Percentiles rank a stretch among this genome's conserved stretches.
phyloP scores from a whole-genome alignment of 2,113 vertebrate genomes.

The Pao palembangensis region DNA sequence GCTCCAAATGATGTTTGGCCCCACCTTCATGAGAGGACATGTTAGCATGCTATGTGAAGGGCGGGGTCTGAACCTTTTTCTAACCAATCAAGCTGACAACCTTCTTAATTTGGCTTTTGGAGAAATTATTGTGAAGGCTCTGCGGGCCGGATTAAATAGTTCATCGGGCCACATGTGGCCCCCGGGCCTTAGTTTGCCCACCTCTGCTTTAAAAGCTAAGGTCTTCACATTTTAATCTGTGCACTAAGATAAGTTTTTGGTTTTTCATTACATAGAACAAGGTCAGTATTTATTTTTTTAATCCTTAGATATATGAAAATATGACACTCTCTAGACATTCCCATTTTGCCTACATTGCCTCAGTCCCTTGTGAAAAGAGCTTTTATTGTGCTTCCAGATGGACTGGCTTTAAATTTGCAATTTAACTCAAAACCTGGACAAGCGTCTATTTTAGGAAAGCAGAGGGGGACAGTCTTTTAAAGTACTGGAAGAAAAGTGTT shows the following conservation, averaged over 20 bases:
- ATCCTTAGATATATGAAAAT: background rate
- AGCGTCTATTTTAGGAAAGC: constrained; percentile 43
- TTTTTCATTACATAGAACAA: background rate
- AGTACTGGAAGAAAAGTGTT: background rate
- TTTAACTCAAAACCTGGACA: constrained; percentile 61
- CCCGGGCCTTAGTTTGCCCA: too few species aligned
- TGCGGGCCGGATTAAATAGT: too few species aligned
- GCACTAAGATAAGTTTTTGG: background rate
- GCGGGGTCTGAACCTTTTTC: too few species aligned
- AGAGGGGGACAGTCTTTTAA: constrained; percentile 32
- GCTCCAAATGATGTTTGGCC: too few species aligned
- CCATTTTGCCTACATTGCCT: constrained; percentile 16
- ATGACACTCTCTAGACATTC: constrained; percentile 11
- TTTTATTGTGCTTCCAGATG: constrained; percentile 60
- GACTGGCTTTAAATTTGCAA: constrained; percentile 62
- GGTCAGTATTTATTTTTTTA: constrained; percentile 3
- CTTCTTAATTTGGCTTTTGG: too few species aligned
- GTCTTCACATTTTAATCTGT: background rate
- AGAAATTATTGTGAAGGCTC: too few species aligned
- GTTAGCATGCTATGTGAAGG: too few species aligned
- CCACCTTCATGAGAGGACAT: too few species aligned
- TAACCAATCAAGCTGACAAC: too few species aligned
- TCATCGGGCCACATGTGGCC: too few species aligned
- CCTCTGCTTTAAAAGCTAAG: background rate
- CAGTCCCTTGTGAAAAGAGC: constrained; percentile 37